A percentile compares a stretch with the other conserved stretches of the same genome.
Evolutionary conservation across 92 coral and sea anemone species (phyloP).

Genomic region (Phenganax marumi): DNA sequence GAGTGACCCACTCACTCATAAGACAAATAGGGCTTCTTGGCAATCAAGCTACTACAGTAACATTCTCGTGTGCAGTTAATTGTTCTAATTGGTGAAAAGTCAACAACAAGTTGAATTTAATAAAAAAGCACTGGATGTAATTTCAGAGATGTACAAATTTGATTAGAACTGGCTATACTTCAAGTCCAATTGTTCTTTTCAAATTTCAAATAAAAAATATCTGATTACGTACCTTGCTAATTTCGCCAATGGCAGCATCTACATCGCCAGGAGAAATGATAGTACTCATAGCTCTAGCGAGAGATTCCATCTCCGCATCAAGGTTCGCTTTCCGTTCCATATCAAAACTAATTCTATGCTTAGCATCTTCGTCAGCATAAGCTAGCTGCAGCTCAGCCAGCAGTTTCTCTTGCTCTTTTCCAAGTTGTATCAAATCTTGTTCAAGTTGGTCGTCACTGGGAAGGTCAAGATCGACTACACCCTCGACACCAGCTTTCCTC

Average conservation of each 20-base stretch:
- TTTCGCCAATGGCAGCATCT: constrained; percentile 80
- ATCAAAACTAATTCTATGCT: constrained; percentile 75
- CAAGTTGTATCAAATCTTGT: constrained; percentile 78
- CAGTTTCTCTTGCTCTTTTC: constrained; percentile 84
- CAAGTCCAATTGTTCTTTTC: too few species aligned
- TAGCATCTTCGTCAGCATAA: constrained; percentile 83
- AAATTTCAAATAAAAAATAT: background rate
- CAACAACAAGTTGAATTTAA: too few species aligned
- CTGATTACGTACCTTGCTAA: constrained; percentile 64
- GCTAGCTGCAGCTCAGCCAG: constrained; percentile 86
- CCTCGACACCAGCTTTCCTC: constrained; percentile 88
- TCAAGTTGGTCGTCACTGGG: constrained; percentile 90
- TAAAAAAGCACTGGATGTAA: too few species aligned
- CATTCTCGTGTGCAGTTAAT: too few species aligned
- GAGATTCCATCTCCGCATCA: constrained; percentile 92
- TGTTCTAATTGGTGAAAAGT: too few species aligned
- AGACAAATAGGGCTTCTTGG: too few species aligned
- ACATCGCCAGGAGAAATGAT: constrained; percentile 76
- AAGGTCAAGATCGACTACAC: constrained; percentile 91
- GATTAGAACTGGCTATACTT: too few species aligned
- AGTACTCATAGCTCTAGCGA: constrained; percentile 80
- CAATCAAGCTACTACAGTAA: too few species aligned
- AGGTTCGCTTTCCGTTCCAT: constrained; percentile 80
- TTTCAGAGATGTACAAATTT: too few species aligned
- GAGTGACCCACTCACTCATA: too few species aligned